phyloP scores from a whole-genome alignment of 2,797 vertebrate species.

The Coracias cyanogaster region DNA sequence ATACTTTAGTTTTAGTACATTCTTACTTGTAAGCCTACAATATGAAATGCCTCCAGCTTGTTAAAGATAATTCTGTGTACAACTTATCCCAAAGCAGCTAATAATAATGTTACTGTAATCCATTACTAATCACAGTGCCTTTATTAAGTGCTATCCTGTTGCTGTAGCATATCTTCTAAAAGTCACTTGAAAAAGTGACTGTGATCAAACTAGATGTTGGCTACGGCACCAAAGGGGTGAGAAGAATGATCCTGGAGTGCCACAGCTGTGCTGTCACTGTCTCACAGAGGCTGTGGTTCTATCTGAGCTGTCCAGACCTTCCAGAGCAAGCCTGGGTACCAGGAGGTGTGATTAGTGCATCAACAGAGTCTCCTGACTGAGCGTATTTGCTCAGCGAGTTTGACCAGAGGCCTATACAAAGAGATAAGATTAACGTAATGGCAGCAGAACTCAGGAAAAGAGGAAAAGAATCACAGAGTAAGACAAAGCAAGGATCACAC shows the following conservation, averaged over 20 bases:
- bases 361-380: neutral
- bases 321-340: neutral
- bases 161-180: neutral
- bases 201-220: neutral
- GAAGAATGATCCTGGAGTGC: neutral
- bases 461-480: neutral
- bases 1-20: neutral
- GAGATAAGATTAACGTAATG: neutral
- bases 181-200: neutral
- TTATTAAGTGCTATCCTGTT: neutral
- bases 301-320: neutral
- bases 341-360: neutral
- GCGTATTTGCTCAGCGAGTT: accelerated
- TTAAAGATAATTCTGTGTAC: neutral
- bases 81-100: neutral
- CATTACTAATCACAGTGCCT: neutral
- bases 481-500: neutral
- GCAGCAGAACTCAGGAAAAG: neutral
- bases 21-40: neutral
- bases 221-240: neutral
- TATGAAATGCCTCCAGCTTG: neutral
- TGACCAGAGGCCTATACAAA: neutral
- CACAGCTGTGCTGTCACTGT: neutral
- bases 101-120: neutral
- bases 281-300: neutral